These are phyloP conservation scores for Euura lappo DNA, from an alignment of 1,140 invertebrate genomes.

Conservation along the genomic window DNA sequence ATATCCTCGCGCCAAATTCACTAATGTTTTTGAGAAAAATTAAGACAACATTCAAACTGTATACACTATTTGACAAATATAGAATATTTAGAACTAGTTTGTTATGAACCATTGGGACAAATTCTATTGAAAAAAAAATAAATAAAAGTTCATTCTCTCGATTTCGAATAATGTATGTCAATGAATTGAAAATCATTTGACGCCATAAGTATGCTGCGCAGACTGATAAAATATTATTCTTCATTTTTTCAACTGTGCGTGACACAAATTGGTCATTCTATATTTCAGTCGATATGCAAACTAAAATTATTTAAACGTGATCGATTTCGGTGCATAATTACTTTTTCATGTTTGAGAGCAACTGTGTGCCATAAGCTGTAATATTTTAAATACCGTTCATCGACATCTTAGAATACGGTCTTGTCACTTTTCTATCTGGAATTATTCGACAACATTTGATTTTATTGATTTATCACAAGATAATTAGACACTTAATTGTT, in stretches of 20 bases:
- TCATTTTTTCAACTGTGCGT: neutral
- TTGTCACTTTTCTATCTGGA: neutral
- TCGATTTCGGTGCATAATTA: neutral
- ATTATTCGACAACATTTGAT: neutral
- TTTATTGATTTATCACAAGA: neutral
- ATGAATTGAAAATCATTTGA: too few relatives aligned
- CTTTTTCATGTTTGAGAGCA: neutral
- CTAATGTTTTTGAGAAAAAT: neutral
- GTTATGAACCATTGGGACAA: too few relatives aligned
- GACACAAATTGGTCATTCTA: neutral
- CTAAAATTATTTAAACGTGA: neutral
- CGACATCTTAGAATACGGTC: neutral
- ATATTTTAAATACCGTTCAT: neutral
- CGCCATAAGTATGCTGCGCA: neutral
- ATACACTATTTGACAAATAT: neutral
- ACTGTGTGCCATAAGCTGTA: neutral
- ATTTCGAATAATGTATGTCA: too few relatives aligned
- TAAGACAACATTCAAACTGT: neutral
- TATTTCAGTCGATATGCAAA: too few relatives aligned
- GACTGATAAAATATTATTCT: conserved; percentile 1
- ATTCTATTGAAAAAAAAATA: too few relatives aligned
- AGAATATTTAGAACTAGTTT: too few relatives aligned
- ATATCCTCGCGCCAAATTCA: neutral
- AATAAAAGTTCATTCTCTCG: too few relatives aligned
- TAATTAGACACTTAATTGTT: conserved; percentile 18